Percentiles rank a stretch among this genome's conserved stretches.
phyloP scores from a whole-genome alignment of 2,888 invertebrate species.

The Cerastis leucographa region DNA sequence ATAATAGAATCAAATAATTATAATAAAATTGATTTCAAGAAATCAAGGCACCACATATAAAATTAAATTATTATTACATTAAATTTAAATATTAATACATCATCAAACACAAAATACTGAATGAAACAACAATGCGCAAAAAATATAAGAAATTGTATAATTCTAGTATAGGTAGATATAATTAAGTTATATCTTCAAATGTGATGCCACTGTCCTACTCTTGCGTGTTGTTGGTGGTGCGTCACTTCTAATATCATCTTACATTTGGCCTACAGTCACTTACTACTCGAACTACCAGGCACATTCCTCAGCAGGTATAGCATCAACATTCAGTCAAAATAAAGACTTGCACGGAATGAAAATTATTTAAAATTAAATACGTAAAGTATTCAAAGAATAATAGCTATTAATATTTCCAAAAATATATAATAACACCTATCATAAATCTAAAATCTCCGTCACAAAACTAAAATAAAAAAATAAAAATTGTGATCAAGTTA shows the following conservation, averaged over 20 bases:
- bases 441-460: constrained; percentile 84
- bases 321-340: constrained; percentile 86
- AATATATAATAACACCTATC: constrained; percentile 79
- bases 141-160: constrained; percentile 72
- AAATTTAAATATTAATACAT: constrained; percentile 82
- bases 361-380: constrained; percentile 87
- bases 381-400: constrained; percentile 87
- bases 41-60: constrained; percentile 88
- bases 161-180: constrained; percentile 67
- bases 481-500: constrained; percentile 85
- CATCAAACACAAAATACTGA: constrained; percentile 86
- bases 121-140: constrained; percentile 77
- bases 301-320: constrained; percentile 80
- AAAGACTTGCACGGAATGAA: constrained; percentile 89
- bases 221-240: constrained; percentile 72
- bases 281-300: constrained; percentile 71
- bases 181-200: constrained; percentile 68
- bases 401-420: constrained; percentile 80
- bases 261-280: constrained; percentile 70
- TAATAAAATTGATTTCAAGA: constrained; percentile 77
- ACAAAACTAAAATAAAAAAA: constrained; percentile 83
- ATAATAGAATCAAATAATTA: constrained; percentile 70
- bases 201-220: constrained; percentile 80
- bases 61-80: constrained; percentile 79
- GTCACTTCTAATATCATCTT: constrained; percentile 72